Percentiles rank a stretch among this genome's conserved stretches.
Conservation (phyloP, 2,888 invertebrate species). For the Phyllotreta cruciferae region DNA sequence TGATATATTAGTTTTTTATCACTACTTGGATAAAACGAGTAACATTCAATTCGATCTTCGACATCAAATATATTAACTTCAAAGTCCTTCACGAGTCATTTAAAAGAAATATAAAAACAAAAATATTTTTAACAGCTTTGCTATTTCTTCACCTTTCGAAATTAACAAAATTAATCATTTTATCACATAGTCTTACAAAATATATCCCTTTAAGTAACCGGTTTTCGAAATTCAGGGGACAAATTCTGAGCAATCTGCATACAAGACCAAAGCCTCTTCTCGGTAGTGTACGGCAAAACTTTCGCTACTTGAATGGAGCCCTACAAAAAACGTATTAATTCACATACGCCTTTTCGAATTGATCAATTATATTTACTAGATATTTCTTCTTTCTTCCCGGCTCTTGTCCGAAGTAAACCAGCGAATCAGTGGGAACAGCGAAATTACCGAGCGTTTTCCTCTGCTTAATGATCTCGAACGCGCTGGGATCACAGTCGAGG, state of each 20-base stretch:
- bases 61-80: too few species aligned
- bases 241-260: slow-evolving; percentile 55
- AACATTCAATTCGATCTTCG: too few species aligned
- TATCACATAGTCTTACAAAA: background rate
- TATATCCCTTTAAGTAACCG: slow-evolving; percentile 47
- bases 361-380: slow-evolving; percentile 52
- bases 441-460: slow-evolving; percentile 49
- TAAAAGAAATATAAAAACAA: too few species aligned
- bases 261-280: slow-evolving; percentile 57
- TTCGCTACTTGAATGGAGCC: slow-evolving; percentile 61
- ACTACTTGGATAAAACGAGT: too few species aligned
- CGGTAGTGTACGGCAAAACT: slow-evolving; percentile 57
- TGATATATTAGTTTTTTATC: too few species aligned
- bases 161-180: background rate
- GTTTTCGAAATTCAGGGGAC: slow-evolving; percentile 55
- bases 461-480: slow-evolving; percentile 54
- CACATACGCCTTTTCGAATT: background rate
- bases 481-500: slow-evolving; percentile 58
- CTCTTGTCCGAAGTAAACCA: slow-evolving; percentile 61
- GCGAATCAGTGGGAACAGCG: slow-evolving; percentile 57
- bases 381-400: slow-evolving; percentile 61
- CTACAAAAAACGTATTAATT: slow-evolving; percentile 42
- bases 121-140: too few species aligned
- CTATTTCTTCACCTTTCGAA: background rate
- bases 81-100: too few species aligned